Base-by-base conservation (phyloP, 2,113 vertebrate species). In the Aldabrachelys gigantea region DNA sequence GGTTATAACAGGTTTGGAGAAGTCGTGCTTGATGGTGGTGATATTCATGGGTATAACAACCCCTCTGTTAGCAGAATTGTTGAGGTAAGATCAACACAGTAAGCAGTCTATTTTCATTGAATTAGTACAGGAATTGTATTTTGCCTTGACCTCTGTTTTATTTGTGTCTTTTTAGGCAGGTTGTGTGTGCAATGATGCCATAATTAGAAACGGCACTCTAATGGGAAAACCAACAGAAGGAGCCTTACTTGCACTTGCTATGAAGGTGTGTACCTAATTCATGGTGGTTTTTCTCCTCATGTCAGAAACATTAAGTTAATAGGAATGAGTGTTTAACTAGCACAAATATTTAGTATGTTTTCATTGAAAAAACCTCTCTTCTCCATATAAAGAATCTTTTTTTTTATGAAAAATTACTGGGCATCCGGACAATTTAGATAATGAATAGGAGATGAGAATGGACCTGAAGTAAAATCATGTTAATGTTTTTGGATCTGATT, bases 181-280 rank as follows among this genome's bases (percentile, higher is more conserved):
- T 53, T 99, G 99, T 95, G 98, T 99, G 91, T 99, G 99, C 94
- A 99, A 99, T 83, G 99, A 99, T 98, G 99, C 99, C 6, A 83
- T 99, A 94, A 99, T 99, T 98, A 99, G 99, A 97, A 99, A 99
- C 96, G 98, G 98, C 85, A 98, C 98, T 0, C 96, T 99, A 84
- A 99, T 99, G 99, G 99, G 99, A 31, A 99, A 99, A 54, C 99
- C 99, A 50, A 99, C 99, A 0, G 99, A 99, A 97, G 99, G 99
- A 11, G 99, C 99, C 62, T 98, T 99, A 94, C 98, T 99, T 44
- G 99, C 99, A 7, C 99, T 99, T 79, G 99, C 99, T 69, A 99
- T 99, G 99, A 99, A 99, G 99, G 99, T 99, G 97, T 3, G 98
- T 97, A 17, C 17, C 44, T 22, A 5, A 35, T 82, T 94, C 8